Conservation (phyloP, 2,888 invertebrate species). For the Gymnocheta viridis region DNA sequence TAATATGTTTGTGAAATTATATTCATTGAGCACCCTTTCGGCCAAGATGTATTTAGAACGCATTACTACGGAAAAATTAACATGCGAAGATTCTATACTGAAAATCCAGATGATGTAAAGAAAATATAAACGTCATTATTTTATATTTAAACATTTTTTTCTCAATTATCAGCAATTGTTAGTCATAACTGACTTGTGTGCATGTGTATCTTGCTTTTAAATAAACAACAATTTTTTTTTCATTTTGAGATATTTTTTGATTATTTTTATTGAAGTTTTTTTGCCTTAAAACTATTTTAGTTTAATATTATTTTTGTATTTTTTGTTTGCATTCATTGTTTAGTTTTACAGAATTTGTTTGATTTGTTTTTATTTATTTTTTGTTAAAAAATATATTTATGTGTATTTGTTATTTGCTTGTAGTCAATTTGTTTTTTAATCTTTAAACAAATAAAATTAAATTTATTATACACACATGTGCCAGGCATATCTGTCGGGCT, state of each 20-base stretch:
- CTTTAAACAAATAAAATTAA: not conserved
- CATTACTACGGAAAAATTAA: too few species aligned
- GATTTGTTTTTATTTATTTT: conserved; percentile 37
- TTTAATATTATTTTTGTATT: conserved; percentile 35
- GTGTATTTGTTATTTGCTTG: conserved; percentile 9
- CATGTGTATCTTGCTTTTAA: not conserved
- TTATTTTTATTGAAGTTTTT: conserved; percentile 46
- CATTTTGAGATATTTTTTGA: conserved; percentile 32
- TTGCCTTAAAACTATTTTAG: conserved; percentile 25
- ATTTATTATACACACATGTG: not conserved
- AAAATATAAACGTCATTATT: too few species aligned
- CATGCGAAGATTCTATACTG: too few species aligned
- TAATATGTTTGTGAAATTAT: too few species aligned
- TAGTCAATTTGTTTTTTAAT: conserved; percentile 3
- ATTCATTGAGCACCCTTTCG: too few species aligned
- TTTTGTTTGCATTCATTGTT: conserved; percentile 9
- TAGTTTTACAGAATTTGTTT: conserved; percentile 33
- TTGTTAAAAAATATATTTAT: conserved; percentile 67
- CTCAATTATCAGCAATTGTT: not conserved
- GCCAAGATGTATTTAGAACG: too few species aligned
- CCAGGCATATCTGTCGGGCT: not conserved
- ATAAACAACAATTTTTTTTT: not conserved
- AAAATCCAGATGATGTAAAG: too few species aligned
- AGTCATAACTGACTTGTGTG: not conserved
- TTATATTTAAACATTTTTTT: not conserved